Base-by-base conservation (phyloP, 2,888 invertebrate genomes). In the Lithophane ornitopus region DNA sequence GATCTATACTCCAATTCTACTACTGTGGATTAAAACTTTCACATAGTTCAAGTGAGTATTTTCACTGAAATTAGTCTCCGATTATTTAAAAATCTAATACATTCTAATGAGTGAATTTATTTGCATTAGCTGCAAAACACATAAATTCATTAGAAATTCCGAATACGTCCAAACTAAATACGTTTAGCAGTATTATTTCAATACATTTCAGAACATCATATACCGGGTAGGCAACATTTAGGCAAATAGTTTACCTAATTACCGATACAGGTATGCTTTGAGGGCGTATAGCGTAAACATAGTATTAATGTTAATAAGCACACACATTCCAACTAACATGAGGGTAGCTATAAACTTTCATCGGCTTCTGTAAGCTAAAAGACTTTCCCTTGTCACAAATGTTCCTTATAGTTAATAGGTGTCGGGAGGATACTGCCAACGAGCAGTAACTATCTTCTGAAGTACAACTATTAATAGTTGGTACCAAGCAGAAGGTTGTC, bases 231-330 rank as follows among this genome's bases (percentile, higher is more conserved):
- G 34, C 49, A 65, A 65, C 61, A 62, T 61, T 56, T 59, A 46
- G 34, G 22, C 52, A 72, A 81, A 87, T 85, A 85, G 70, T 87
- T 85, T 61, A 59, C 14, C n/a, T 73, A 78, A 81, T 78, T 79
- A 78, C 61, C 19, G 39, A 72, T 74, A 68, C 68, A 62, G 65
- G 78, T 81, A 81, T 87, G 85, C 81, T 85, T 87, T 85, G 77
- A 68, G 8, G 12, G 26, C 26, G 26, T 63, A 26, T 11, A 41
- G 41, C 22, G 52, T 6, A 59, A 0, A 68, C 22, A 65, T 61
- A 22, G 16, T 63, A 62, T 22, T 56, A 39, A 11, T 54, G 46
- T 7, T 44, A 61, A 39, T 14, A 1, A n/a, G n/a, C 8, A 22
- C 19, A 46, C 39, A 49, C 22, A 56, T 70, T 78, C 26, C 14